Base-by-base conservation (phyloP, 2,888 invertebrate species). In the Crematogaster levior region DNA sequence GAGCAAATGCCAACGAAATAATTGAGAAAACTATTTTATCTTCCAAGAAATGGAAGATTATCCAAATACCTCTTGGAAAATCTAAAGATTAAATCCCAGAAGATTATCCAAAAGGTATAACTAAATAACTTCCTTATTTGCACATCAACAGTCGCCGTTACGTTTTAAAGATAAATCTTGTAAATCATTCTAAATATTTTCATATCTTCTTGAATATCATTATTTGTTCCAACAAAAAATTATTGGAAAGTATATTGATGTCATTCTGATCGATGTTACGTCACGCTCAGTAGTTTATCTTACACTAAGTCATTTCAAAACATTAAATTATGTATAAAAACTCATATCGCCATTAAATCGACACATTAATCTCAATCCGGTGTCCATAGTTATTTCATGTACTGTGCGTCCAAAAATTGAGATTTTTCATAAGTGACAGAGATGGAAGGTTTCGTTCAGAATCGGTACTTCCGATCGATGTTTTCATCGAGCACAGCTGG, bases 1-100 rank as follows among this genome's bases (percentile, higher is more conserved):
- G 48, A 74, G 15, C 15, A 83, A 74, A 66, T 21, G 3, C 24
- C 53, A 77, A 70, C 34, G 37, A 24, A 68, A 40, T 5, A 3
- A 56, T 51, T 12, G 9, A 2, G 5, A 21, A 10, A 53, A 37
- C 37, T 3, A 21, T 34, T 70, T 37, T 10, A 18, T 21, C 15
- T 30, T 18, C 5, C 21, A 5, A 3, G 27, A 70, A 53, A 40
- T 40, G 10, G 24, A 70, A 10, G n/a, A 24, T 40, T 6, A 10
- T 70, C 37, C 15, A 53, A 70, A 21, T 21, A 5, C n/a, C n/a
- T n/a, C 7, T 18, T 48, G n/a, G 9, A 7, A 48, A 21, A 48
- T 48, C 2, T 5, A 21, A 48, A 48, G 48, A n/a, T n/a, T 53
- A 53, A 40, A 27, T 18, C 10, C 3, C 3, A 18, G 18, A 70